These are phyloP conservation scores for Anadara kagoshimensis DNA, from an alignment of 1,140 invertebrate genomes.

Conservation along the genomic window DNA sequence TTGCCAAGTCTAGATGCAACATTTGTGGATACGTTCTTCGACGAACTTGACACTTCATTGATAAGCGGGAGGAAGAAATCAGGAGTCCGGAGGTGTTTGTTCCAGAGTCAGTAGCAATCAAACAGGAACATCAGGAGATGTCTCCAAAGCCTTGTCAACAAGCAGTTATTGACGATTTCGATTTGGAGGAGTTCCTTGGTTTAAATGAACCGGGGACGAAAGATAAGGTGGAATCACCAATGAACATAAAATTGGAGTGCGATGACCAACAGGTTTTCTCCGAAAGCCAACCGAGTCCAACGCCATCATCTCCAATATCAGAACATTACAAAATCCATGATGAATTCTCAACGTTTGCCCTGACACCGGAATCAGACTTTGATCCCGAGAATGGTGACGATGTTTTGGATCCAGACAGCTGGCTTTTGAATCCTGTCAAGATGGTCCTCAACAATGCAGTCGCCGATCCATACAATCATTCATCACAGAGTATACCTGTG, in stretches of 20 bases:
- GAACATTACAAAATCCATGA: slow-evolving; percentile 36
- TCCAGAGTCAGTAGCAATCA: background rate
- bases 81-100: slow-evolving; percentile 31
- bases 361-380: slow-evolving; percentile 31
- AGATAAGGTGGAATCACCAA: slow-evolving; percentile 22
- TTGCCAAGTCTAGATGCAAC: slow-evolving; percentile 64
- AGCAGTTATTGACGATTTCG: slow-evolving; percentile 41
- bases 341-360: slow-evolving; percentile 30
- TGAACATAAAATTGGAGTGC: slow-evolving; percentile 24
- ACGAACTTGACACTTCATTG: slow-evolving; percentile 48
- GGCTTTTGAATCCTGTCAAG: slow-evolving; percentile 44
- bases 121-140: background rate
- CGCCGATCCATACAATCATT: slow-evolving; percentile 23
- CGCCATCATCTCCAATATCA: slow-evolving; percentile 35
- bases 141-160: background rate
- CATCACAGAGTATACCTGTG: slow-evolving; percentile 18
- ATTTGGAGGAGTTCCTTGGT: slow-evolving; percentile 60
- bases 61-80: background rate
- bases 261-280: slow-evolving; percentile 28
- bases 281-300: slow-evolving; percentile 31
- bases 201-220: slow-evolving; percentile 42
- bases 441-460: slow-evolving; percentile 38
- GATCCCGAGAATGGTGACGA: slow-evolving; percentile 44
- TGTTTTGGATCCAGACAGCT: slow-evolving; percentile 42
- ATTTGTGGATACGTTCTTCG: slow-evolving; percentile 66